These are phyloP conservation scores for Nemopilema nomurai DNA, from an alignment of 30 jellyfish, hydroid and myxozoan genomes.

Conservation along the genomic window DNA sequence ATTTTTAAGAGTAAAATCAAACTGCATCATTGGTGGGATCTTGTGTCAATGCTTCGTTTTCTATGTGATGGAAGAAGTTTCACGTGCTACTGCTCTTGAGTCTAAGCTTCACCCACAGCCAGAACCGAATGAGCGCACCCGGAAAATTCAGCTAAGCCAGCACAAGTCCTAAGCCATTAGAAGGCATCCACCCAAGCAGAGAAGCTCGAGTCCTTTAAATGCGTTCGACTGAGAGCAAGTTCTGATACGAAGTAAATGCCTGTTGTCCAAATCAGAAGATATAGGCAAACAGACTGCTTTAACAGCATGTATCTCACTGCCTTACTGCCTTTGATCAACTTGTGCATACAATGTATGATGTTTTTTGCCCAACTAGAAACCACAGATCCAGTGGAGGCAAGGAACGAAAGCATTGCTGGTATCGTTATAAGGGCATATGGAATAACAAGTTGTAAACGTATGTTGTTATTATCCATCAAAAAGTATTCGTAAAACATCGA, in stretches of 20 bases:
- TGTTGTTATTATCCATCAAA: constrained; percentile 26
- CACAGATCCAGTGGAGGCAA: constrained; percentile 27
- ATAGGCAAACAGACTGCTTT: constrained; percentile 17
- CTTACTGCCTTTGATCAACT: constrained; percentile 13
- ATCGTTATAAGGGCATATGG: constrained; percentile 57
- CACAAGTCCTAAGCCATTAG: not conserved
- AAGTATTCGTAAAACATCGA: constrained; percentile 40
- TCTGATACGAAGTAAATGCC: not conserved
- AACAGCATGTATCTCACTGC: constrained; percentile 30
- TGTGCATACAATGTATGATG: constrained; percentile 23
- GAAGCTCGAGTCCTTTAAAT: not conserved
- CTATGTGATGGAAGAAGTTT: not conserved
- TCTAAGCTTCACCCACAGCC: constrained; percentile 4
- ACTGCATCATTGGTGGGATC: too few species aligned
- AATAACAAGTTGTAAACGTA: constrained; percentile 40
- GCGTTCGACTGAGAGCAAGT: not conserved
- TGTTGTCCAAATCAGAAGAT: constrained; percentile 1
- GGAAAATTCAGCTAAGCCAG: constrained; percentile 41
- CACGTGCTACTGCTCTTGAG: not conserved
- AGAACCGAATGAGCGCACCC: constrained; percentile 19
- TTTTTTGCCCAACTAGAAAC: constrained; percentile 2
- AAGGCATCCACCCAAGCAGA: constrained; percentile 21
- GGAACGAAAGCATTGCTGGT: constrained; percentile 14
- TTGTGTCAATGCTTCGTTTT: not conserved
- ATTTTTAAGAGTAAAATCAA: too few species aligned